These are phyloP conservation scores for Delphinus delphis DNA, from an alignment of 2,113 vertebrate species.

Conservation along the genomic window DNA sequence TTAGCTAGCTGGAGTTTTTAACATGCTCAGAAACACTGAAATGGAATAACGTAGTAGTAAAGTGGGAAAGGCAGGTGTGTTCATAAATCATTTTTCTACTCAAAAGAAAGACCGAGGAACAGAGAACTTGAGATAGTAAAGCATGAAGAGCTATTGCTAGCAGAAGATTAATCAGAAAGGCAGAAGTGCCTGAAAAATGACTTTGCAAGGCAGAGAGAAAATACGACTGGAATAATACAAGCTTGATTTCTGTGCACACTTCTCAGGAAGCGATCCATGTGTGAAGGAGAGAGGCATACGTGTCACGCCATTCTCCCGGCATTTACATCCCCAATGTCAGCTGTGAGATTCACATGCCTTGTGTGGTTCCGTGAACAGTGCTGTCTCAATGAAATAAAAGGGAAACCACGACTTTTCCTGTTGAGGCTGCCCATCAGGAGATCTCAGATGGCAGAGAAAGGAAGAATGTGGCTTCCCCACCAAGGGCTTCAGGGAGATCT, in stretches of 20 bases:
- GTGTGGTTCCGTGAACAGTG: not conserved
- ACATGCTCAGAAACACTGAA: not conserved
- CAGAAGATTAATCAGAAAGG: conserved; percentile 41
- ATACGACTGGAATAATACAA: not conserved
- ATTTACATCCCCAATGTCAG: not conserved
- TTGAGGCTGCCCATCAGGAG: not conserved
- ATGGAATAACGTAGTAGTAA: not conserved
- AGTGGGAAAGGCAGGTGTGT: not conserved
- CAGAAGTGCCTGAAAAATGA: not conserved
- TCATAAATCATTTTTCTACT: conserved; percentile 33
- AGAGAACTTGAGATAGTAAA: conserved; percentile 22
- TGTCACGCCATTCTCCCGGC: not conserved
- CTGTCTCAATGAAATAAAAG: not conserved
- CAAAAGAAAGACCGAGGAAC: not conserved
- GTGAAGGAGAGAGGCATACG: not conserved
- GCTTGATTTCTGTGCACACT: not conserved
- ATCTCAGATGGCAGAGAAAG: not conserved
- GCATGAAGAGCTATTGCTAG: not conserved
- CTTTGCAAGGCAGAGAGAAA: not conserved
- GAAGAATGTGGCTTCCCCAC: not conserved
- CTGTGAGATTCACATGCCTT: fast-evolving
- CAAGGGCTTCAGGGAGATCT: not conserved
- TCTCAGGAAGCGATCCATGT: not conserved
- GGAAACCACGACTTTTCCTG: not conserved
- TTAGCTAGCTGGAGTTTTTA: not conserved